A percentile compares a stretch with the other conserved stretches of the same genome.
Evolutionary conservation across 2,113 vertebrate genomes (phyloP).

Genomic region (Ailurus styani): DNA sequence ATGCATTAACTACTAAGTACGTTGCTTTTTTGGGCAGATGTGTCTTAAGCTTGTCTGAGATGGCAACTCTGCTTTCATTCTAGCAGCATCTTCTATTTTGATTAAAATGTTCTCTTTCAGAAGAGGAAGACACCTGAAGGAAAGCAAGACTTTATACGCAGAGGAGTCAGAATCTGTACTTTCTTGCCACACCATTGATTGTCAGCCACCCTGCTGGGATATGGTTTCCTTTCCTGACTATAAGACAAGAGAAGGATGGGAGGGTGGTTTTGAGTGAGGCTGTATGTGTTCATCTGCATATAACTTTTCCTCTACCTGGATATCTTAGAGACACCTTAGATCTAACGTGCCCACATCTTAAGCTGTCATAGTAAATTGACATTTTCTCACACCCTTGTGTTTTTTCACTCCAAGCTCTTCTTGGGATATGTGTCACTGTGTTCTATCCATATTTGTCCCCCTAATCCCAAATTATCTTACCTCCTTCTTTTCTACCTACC

Average conservation of each 20-base stretch:
- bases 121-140: neutral
- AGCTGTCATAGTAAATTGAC: neutral
- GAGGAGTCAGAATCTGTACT: neutral
- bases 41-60: neutral
- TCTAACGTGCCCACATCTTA: neutral
- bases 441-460: neutral
- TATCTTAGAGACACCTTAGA: neutral
- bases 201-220: neutral
- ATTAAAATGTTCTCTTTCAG: slow-evolving; percentile 20
- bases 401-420: neutral
- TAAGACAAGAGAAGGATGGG: neutral
- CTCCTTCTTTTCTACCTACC: neutral
- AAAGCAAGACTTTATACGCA: neutral
- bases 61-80: neutral
- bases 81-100: neutral
- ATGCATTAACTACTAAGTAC: neutral
- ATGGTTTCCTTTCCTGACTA: neutral
- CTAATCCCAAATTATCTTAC: neutral
- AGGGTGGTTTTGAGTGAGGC: neutral
- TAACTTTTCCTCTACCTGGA: neutral
- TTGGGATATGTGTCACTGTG: neutral
- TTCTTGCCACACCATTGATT: neutral
- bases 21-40: neutral
- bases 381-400: neutral
- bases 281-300: neutral